Evolutionary conservation across 2,797 vertebrate species (phyloP), one percentile per base, ranked within the genome.

Genomic region (Poeciliopsis turneri): DNA sequence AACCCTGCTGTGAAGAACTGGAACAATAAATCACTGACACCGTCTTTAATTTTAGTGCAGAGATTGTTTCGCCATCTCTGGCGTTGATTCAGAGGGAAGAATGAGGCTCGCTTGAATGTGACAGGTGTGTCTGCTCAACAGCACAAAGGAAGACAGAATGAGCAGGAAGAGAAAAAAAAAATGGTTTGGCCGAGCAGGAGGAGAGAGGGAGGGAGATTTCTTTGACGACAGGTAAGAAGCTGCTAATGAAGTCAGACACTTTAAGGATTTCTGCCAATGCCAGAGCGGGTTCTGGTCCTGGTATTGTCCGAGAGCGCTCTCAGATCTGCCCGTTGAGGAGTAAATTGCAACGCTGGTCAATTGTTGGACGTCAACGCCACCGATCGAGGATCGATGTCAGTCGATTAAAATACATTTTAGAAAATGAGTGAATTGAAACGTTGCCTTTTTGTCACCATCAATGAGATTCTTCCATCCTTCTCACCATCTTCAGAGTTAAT

Each of bases 141-240:
- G 79, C 76, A 82, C 55, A 83, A 86, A 85, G 57, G 43, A 81
- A 71, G 76, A 41, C 18, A 73, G 69, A 77, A 30, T 68, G 73
- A 83, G 72, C 75, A 71, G 47, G 46, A 78, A 59, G 51, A 25
- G 25, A 76, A 82, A 61, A 73, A 41, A 0, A 41, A 41, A 41
- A 30, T 0, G 71, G 78, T 86, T 82, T 77, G 79, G 64, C 72
- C 46, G 77, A 61, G 57, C 33, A 3, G 0, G 5, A 23, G 36
- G 77, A 68, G 57, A 79, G 43, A 72, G 10, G 23, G 57, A 33
- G 10, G n/a, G 57, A 75, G 49, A 51, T 51, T 73, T 51, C 43
- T 69, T 53, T 72, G 69, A 81, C 46, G 33, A 25, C 53, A 70
- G 78, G 72, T 36, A 33, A 33, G 33, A 39, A 75, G 74, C 71